Conservation (phyloP, 2,797 vertebrate species). For the Yasuhikotakia modesta region DNA sequence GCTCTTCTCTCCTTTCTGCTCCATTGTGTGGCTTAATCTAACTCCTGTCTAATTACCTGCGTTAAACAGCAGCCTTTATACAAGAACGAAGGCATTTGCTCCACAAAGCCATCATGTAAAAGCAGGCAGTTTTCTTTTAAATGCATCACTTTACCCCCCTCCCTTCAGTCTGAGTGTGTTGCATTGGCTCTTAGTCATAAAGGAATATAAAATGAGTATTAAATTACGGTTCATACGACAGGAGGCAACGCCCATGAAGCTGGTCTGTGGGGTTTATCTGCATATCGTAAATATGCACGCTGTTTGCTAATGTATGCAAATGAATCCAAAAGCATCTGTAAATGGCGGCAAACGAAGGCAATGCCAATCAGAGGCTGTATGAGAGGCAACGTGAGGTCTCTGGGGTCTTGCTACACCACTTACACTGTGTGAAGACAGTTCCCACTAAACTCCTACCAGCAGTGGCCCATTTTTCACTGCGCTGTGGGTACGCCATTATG, state of each 20-base stretch:
- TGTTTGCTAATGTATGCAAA: conserved; percentile 51
- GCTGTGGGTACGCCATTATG: not conserved
- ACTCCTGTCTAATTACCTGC: conserved; percentile 65
- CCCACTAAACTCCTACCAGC: conserved; percentile 2
- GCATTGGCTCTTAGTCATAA: conserved; percentile 25
- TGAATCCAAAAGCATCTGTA: conserved; percentile 43
- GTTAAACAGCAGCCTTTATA: conserved; percentile 63
- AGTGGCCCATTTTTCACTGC: not conserved
- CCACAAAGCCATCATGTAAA: conserved; percentile 14
- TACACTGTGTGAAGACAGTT: conserved; percentile 8
- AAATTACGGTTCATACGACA: conserved; percentile 33
- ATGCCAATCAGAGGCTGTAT: conserved; percentile 8
- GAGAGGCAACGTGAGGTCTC: conserved; percentile 23
- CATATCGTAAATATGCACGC: conserved; percentile 21
- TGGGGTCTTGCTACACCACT: conserved; percentile 15
- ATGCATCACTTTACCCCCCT: conserved; percentile 17
- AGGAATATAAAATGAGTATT: conserved; percentile 38
- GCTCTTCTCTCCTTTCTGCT: conserved; percentile 64
- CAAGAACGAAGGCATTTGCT: conserved; percentile 36
- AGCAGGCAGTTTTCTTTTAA: conserved; percentile 23
- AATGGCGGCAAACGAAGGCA: conserved; percentile 35
- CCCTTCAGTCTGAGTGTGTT: conserved; percentile 34
- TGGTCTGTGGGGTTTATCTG: conserved; percentile 39
- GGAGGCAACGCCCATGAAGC: conserved; percentile 43
- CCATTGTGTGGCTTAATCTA: conserved; percentile 62